phyloP scores from a whole-genome alignment of 2,797 vertebrate genomes.

The Sebastes glaucus region DNA sequence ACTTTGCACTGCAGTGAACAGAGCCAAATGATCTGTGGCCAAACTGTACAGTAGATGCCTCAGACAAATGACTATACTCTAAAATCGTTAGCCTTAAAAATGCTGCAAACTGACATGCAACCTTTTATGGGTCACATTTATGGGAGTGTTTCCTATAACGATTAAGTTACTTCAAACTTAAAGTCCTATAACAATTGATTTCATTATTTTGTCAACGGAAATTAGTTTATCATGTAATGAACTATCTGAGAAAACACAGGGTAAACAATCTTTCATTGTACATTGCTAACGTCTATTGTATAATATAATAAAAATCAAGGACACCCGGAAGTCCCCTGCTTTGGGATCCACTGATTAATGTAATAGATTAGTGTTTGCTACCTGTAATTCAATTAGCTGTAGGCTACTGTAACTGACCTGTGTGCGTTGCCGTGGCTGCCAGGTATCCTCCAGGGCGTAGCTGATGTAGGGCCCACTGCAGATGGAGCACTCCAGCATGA shows the following conservation, averaged over 20 bases:
- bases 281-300: not conserved
- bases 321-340: not conserved
- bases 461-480: constrained; percentile 84
- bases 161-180: not conserved
- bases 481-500: constrained; percentile 85
- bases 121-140: too few species aligned
- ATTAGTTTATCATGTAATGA: not conserved
- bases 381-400: not conserved
- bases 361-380: not conserved
- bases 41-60: too few species aligned
- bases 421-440: constrained; percentile 85
- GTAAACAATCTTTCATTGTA: not conserved
- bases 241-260: not conserved
- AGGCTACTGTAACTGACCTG: constrained; percentile 66
- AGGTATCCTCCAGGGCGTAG: constrained; percentile 81
- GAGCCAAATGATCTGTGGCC: not conserved
- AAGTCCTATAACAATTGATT: not conserved
- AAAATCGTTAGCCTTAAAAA: too few species aligned
- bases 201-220: not conserved
- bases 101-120: too few species aligned
- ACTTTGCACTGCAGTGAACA: not conserved
- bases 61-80: too few species aligned
- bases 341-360: not conserved
- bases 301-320: not conserved
- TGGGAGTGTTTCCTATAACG: too few species aligned